A percentile compares a stretch with the other conserved stretches of the same genome.
Conservation (phyloP, 2,113 vertebrate genomes). For the Pseudorasbora parva region DNA sequence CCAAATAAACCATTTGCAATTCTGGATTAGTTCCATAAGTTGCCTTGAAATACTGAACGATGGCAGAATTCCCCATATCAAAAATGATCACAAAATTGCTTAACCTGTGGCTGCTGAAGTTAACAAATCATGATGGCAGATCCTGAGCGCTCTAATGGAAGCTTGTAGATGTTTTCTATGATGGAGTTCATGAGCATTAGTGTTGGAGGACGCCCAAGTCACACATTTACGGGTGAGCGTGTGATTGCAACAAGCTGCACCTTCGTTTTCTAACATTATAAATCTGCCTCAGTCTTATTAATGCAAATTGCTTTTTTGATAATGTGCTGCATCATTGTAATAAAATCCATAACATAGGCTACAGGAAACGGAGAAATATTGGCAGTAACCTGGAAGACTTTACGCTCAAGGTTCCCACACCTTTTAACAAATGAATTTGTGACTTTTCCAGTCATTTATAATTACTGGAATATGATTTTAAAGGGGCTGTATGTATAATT, state of each 20-base stretch:
- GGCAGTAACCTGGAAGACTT: background rate
- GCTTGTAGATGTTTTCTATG: background rate
- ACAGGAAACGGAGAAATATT: background rate
- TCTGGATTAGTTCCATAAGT: constrained; percentile 22
- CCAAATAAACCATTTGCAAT: constrained; percentile 23
- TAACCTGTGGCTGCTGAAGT: background rate
- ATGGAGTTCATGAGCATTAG: constrained; percentile 57
- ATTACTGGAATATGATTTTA: background rate
- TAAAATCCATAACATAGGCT: constrained; percentile 28
- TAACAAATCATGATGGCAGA: background rate
- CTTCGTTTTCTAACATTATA: constrained; percentile 4
- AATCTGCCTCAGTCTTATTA: constrained; percentile 6
- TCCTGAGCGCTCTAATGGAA: constrained; percentile 2
- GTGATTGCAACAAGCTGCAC: constrained; percentile 1
- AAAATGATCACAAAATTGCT: background rate
- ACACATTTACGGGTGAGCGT: constrained; percentile 52
- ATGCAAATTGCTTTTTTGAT: constrained; percentile 33
- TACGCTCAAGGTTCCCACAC: background rate
- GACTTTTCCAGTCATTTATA: constrained; percentile 2
- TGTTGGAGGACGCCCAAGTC: constrained; percentile 62
- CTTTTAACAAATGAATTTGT: background rate
- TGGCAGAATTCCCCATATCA: constrained; percentile 1
- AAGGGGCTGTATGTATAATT: too few relatives aligned
- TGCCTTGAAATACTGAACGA: constrained; percentile 15
- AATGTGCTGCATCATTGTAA: constrained; percentile 7